These are phyloP conservation scores for Nesoenas mayeri DNA, from an alignment of 2,113 vertebrate genomes.

Conservation along the genomic window DNA sequence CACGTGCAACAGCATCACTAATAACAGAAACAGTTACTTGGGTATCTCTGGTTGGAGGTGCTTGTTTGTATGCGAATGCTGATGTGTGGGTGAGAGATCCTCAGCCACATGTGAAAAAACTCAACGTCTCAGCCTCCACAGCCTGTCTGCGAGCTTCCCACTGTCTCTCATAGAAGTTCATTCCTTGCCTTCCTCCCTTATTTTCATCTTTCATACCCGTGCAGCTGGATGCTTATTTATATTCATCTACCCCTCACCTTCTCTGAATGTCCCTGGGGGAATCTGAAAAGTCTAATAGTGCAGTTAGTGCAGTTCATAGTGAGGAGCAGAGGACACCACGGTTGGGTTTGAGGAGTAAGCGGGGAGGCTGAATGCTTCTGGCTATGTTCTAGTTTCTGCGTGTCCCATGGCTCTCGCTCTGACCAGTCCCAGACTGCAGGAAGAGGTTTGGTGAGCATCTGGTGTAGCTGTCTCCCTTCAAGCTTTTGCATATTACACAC, in stretches of 20 bases:
- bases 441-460: not conserved
- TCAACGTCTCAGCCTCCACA: rapidly evolving
- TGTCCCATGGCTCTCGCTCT: not conserved
- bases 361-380: not conserved
- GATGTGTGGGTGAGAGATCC: not conserved
- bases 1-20: rapidly evolving
- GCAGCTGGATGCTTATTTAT: not conserved
- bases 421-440: not conserved
- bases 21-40: not conserved
- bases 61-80: rapidly evolving
- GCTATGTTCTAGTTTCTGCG: not conserved
- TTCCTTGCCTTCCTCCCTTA: not conserved
- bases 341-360: not conserved
- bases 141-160: not conserved
- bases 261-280: not conserved
- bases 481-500: not conserved
- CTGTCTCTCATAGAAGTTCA: not conserved
- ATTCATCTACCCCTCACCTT: not conserved
- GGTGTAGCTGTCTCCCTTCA: not conserved
- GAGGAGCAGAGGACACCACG: not conserved
- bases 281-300: not conserved
- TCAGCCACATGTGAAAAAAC: not conserved
- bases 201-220: rapidly evolving
- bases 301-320: rapidly evolving
- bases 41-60: not conserved